Percentiles rank a stretch among this genome's conserved stretches.
phyloP scores from a whole-genome alignment of 2,888 invertebrate genomes.

The Maniola hyperantus region DNA sequence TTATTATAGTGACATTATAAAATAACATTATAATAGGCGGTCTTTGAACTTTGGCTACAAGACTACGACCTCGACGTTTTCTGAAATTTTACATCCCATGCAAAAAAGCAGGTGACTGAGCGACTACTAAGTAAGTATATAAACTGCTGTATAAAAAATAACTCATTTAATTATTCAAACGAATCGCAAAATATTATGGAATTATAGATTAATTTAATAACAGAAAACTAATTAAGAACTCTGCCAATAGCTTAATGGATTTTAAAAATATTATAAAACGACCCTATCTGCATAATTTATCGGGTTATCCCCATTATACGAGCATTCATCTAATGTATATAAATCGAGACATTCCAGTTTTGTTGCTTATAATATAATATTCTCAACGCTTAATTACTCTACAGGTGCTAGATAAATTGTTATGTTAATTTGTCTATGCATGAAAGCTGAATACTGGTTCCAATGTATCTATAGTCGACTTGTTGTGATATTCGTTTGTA shows the following conservation, averaged over 20 bases:
- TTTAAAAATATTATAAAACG: conserved; percentile 15
- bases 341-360: conserved; percentile 35
- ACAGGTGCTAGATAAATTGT: conserved; percentile 43
- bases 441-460: conserved; percentile 30
- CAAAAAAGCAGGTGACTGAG: neutral
- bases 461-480: conserved; percentile 22
- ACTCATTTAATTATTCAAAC: conserved; percentile 9
- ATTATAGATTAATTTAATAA: conserved; percentile 17
- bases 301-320: conserved; percentile 17
- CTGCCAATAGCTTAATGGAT: conserved; percentile 16
- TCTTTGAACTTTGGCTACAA: too few species aligned
- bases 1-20: neutral
- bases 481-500: conserved; percentile 28
- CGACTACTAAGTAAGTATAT: neutral
- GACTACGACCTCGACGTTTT: too few species aligned
- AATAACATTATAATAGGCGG: too few species aligned
- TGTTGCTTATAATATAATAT: conserved; percentile 22
- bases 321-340: conserved; percentile 25
- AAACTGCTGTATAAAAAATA: neutral
- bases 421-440: conserved; percentile 39
- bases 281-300: conserved; percentile 18
- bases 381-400: conserved; percentile 37
- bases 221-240: conserved; percentile 21
- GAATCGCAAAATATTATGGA: conserved; percentile 2
- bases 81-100: neutral